Conservation (phyloP, 2,797 vertebrate genomes). For the Cichlasoma orientale region DNA sequence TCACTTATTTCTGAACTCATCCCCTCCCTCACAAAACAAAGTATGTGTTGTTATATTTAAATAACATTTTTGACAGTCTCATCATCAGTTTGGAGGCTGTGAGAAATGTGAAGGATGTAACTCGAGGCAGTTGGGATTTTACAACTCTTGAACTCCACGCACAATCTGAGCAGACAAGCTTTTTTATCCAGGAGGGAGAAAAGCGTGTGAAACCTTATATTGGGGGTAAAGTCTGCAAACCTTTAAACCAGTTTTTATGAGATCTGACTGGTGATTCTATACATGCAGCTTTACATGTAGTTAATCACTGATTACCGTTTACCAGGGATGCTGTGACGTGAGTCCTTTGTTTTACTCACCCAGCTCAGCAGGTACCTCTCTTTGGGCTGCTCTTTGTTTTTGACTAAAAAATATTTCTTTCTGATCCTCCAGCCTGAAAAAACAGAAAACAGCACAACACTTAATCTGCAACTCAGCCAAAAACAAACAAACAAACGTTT, state of each 20-base stretch:
- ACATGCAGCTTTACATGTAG: background rate
- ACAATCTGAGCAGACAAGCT: too few species aligned
- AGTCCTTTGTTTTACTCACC: slow-evolving; percentile 77
- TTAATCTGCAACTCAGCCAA: background rate
- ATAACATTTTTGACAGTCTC: background rate
- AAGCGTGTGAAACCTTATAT: background rate
- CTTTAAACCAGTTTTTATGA: background rate
- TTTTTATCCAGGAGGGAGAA: background rate
- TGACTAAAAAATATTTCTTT: slow-evolving; percentile 96
- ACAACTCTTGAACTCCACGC: too few species aligned
- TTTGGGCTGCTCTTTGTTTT: slow-evolving; percentile 94
- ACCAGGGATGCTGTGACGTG: background rate
- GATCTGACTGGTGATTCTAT: background rate
- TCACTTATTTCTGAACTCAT: background rate
- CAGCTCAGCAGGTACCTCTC: slow-evolving; percentile 93
- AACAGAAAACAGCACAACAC: background rate
- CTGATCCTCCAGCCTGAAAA: slow-evolving; percentile 93
- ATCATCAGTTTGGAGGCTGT: background rate
- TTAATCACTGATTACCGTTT: background rate
- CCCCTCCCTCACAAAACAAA: background rate
- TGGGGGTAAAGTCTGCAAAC: background rate
- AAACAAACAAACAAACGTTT: background rate
- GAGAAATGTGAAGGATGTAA: background rate
- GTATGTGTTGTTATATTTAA: background rate
- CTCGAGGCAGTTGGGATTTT: background rate